Evolutionary conservation across 2,113 vertebrate species (phyloP), one percentile per base, ranked within the genome.

Genomic region (Vulpes vulpes): DNA sequence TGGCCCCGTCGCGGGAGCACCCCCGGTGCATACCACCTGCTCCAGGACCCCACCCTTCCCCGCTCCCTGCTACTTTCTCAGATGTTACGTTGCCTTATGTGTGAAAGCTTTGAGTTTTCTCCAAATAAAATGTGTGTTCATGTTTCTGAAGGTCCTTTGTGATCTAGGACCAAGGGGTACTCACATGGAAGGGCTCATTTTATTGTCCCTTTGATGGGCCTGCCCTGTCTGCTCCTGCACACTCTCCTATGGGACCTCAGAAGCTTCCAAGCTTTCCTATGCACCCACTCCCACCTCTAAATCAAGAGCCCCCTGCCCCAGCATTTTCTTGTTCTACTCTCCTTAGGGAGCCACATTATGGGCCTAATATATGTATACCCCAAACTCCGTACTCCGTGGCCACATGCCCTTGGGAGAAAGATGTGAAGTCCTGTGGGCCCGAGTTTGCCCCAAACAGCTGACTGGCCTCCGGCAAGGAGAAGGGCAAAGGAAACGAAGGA

Each of bases 1-100:
- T 0, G 0, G 25, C 3, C 3, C 55, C 55, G 17, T 59, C 1
- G 2, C 16, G 64, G 12, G n/a, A 12, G 60, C 43, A 38, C 43
- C 43, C 2, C 86, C 43, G 11, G 12, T 22, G 9, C 30, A 2
- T 17, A 43, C 53, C n/a, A n/a, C n/a, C n/a, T 79, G 69, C 7
- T 73, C 10, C 19, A 20, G 59, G 64, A 12, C 30, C 10, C 32
- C 32, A 1, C 43, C 20, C 57, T 85, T 80, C 16, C 49, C 10
- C 1, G 6, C 38, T 20, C 22, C 67, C 65, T 51, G 35, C 16
- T 94, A 30, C 51, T 78, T 84, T 57, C 35, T 71, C 27, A 16
- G 1, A 7, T 12, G 27, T 51, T 67, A 17, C 19, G 5, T 32
- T 59, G 65, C 4, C 30, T 92, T 65, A 55, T 14, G 64, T 6